These are phyloP conservation scores for Propithecus perrieri DNA, from an alignment of 2,797 vertebrate genomes.

Conservation along the genomic window DNA sequence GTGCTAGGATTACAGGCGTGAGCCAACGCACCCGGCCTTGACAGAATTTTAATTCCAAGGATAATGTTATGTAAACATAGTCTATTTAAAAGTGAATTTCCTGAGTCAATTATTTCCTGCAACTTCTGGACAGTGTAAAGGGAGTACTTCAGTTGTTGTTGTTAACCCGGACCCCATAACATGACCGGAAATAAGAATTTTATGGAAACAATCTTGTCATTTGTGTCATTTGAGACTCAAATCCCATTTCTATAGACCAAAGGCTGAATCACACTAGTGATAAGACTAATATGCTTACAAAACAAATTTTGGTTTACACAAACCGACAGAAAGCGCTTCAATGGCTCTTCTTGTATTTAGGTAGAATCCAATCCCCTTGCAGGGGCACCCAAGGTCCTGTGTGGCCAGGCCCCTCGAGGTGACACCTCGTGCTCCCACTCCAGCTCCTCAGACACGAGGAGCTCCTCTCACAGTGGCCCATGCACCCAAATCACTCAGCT, in stretches of 20 bases:
- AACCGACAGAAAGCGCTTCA: not conserved
- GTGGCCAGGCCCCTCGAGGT: not conserved
- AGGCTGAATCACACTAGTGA: not conserved
- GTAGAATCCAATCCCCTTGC: not conserved
- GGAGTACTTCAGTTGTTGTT: not conserved
- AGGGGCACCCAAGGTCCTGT: not conserved
- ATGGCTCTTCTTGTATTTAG: not conserved
- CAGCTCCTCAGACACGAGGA: not conserved
- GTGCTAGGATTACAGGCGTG: no score
- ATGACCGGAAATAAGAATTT: not conserved
- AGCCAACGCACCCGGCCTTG: not conserved
- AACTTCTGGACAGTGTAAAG: not conserved
- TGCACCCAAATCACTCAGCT: not conserved
- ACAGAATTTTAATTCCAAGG: not conserved
- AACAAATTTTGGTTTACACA: not conserved
- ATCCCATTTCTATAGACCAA: not conserved
- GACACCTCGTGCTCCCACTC: no score
- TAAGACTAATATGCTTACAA: not conserved
- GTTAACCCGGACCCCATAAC: not conserved
- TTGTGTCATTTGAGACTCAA: not conserved
- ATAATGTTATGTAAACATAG: not conserved
- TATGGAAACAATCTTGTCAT: not conserved
- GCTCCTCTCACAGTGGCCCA: not conserved
- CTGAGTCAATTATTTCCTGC: not conserved
- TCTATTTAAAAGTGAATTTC: constrained; percentile 3